Evolutionary conservation across 30 jellyfish, hydroid and myxozoan genomes (phyloP).

Genomic region (Cassiopea andromeda): DNA sequence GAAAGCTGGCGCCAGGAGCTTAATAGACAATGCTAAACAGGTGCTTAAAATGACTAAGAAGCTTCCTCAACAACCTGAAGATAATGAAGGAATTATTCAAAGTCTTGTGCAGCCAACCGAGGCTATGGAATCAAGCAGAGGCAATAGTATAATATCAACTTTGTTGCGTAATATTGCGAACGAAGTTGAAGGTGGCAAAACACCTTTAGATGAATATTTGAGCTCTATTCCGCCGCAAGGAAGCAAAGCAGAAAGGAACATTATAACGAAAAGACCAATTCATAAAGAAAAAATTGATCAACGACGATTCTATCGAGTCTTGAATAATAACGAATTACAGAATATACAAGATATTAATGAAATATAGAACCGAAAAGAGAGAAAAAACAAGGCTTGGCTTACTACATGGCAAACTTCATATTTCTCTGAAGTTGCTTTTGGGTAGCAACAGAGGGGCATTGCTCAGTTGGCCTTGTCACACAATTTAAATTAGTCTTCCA

Average conservation of each 20-base stretch:
- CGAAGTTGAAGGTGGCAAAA: slow-evolving; percentile 48
- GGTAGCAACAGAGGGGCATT: no score
- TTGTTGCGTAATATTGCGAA: slow-evolving; percentile 30
- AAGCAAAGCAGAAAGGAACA: slow-evolving; percentile 4
- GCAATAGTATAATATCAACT: slow-evolving; percentile 21
- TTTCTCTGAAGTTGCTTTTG: no score
- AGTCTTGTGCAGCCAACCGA: slow-evolving; percentile 42
- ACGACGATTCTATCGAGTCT: not conserved
- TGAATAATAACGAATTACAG: slow-evolving; percentile 17
- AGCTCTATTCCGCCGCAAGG: not conserved
- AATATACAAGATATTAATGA: slow-evolving; percentile 29
- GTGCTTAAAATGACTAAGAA: not conserved
- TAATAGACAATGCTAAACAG: slow-evolving; percentile 21
- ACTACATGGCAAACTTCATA: no score
- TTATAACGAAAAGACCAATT: slow-evolving; percentile 34
- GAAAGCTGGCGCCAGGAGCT: slow-evolving; percentile 32
- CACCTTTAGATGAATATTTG: slow-evolving; percentile 60
- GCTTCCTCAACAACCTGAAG: not conserved
- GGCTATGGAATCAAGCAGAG: slow-evolving; percentile 8
- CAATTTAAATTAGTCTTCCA: no score
- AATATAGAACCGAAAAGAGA: not conserved
- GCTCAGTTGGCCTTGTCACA: no score
- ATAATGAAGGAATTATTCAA: slow-evolving; percentile 16
- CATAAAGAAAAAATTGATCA: slow-evolving; percentile 1
- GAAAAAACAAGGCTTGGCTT: no score